Evolutionary conservation across 2,797 vertebrate species (phyloP).

Genomic region (Coccyzus lansbergi): DNA sequence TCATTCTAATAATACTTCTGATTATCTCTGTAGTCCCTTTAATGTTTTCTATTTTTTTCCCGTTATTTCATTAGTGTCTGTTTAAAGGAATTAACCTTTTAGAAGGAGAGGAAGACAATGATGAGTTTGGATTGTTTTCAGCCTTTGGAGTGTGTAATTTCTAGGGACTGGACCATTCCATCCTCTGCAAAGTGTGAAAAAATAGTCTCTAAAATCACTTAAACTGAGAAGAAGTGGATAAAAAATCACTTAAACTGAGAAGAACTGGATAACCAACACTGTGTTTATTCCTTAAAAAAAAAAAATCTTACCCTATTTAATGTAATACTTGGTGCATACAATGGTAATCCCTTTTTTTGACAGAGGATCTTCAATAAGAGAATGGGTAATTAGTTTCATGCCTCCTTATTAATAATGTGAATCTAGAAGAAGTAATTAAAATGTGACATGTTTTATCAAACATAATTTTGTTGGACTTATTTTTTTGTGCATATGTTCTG

Average conservation of each 20-base stretch:
- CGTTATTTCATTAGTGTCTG: background rate
- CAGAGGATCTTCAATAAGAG: background rate
- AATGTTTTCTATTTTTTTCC: background rate
- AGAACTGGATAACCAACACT: background rate
- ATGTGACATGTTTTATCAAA: background rate
- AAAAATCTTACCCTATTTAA: background rate
- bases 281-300: background rate
- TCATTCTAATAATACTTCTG: background rate
- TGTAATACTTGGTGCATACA: background rate
- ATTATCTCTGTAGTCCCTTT: background rate
- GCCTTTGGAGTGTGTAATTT: background rate
- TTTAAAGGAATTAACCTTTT: slow-evolving; percentile 1
- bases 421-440: background rate
- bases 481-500: background rate
- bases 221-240: background rate
- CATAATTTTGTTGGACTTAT: background rate
- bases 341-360: background rate
- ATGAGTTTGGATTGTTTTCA: background rate
- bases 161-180: background rate
- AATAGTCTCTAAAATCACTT: background rate
- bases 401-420: background rate
- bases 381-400: background rate
- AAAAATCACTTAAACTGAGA: background rate
- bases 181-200: background rate
- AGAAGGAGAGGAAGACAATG: background rate